Percentiles rank a stretch among this genome's conserved stretches.
These are phyloP conservation scores for Capitella teleta DNA, from an alignment of 1,140 invertebrate species.

Conservation along the genomic window DNA sequence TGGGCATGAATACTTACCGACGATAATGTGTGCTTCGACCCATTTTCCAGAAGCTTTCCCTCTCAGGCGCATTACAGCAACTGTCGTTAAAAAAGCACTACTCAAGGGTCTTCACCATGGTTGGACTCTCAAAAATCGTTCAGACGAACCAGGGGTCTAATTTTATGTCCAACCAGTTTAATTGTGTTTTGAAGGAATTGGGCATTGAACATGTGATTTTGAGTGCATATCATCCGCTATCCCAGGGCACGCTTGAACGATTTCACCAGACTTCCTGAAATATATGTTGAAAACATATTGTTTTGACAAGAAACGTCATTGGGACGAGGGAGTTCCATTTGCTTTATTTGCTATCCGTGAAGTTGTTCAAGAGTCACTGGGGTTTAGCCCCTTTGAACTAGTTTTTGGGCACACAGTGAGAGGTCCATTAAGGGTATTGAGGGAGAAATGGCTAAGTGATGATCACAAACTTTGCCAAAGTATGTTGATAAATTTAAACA, in stretches of 20 bases:
- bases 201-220: conserved; percentile 5
- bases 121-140: conserved; percentile 9
- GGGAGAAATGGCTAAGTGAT: conserved; percentile 10
- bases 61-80: conserved; percentile 1
- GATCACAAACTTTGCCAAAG: not conserved
- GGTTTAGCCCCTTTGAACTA: conserved; percentile 16
- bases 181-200: conserved; percentile 13
- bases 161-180: conserved; percentile 13
- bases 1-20: conserved; percentile 9
- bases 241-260: conserved; percentile 5
- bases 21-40: conserved; percentile 10
- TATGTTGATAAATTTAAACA: conserved; percentile 8
- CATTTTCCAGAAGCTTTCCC: conserved; percentile 11
- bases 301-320: conserved; percentile 4
- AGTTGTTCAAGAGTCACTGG: no score
- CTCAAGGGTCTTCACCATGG: conserved; percentile 7
- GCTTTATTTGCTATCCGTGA: conserved; percentile 11
- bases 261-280: conserved; percentile 7
- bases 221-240: conserved; percentile 9
- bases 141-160: conserved; percentile 14
- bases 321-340: conserved; percentile 3
- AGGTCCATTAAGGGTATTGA: conserved; percentile 13
- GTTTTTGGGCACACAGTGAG: conserved; percentile 15
- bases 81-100: conserved; percentile 9
- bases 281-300: conserved; percentile 6